Evolutionary conservation across 2,113 vertebrate species (phyloP).

Genomic region (Muntiacus reevesi): DNA sequence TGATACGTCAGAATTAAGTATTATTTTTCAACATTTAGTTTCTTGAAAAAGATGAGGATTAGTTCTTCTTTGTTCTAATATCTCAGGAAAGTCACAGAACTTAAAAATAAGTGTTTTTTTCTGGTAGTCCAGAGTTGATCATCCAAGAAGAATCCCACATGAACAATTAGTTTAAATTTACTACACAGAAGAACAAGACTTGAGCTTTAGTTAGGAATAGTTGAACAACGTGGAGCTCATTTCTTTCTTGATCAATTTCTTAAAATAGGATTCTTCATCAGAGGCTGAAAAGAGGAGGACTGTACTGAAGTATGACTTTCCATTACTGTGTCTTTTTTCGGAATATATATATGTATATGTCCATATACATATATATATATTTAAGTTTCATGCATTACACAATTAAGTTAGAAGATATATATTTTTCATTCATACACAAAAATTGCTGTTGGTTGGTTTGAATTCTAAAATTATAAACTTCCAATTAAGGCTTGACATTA

Average conservation of each 20-base stretch:
- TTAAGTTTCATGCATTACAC: slow-evolving; percentile 83
- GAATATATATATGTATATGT: slow-evolving; percentile 75
- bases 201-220: slow-evolving; percentile 85
- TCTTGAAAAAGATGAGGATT: slow-evolving; percentile 80
- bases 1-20: slow-evolving; percentile 75
- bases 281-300: slow-evolving; percentile 99
- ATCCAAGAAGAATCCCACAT: slow-evolving; percentile 84
- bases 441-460: slow-evolving; percentile 62
- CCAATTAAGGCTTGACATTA: slow-evolving; percentile 54
- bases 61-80: slow-evolving; percentile 78
- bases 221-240: slow-evolving; percentile 84
- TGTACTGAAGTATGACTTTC: slow-evolving; percentile 96
- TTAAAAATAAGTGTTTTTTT: slow-evolving; percentile 54
- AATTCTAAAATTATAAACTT: slow-evolving; percentile 69
- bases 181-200: slow-evolving; percentile 84
- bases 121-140: slow-evolving; percentile 82
- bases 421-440: slow-evolving; percentile 60
- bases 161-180: slow-evolving; percentile 84
- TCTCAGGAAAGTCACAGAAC: slow-evolving; percentile 82
- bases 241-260: slow-evolving; percentile 96
- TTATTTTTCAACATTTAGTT: slow-evolving; percentile 80
- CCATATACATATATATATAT: slow-evolving; percentile 76
- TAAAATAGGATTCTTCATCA: slow-evolving; percentile 98
- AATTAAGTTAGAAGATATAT: slow-evolving; percentile 73
- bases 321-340: slow-evolving; percentile 87